phyloP scores from a whole-genome alignment of 2,797 vertebrate species.

The Chromis chromis region DNA sequence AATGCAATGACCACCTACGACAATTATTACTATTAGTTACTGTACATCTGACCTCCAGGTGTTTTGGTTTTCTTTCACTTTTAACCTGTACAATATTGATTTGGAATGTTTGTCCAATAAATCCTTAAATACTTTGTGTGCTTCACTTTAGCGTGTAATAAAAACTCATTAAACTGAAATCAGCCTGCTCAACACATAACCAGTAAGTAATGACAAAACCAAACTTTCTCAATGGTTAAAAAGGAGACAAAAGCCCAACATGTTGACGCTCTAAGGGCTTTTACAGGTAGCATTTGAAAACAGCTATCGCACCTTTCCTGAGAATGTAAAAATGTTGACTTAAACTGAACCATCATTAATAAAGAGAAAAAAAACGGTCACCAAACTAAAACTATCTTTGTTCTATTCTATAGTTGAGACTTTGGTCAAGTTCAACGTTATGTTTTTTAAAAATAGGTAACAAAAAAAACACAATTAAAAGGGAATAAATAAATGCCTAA shows the following conservation, averaged over 20 bases:
- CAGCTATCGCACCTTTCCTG: slow-evolving; percentile 63
- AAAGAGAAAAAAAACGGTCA: slow-evolving; percentile 8
- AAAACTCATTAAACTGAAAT: slow-evolving; percentile 32
- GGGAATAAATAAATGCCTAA: not conserved
- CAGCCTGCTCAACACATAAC: slow-evolving; percentile 36
- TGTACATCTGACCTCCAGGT: slow-evolving; percentile 38
- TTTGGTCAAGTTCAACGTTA: not conserved
- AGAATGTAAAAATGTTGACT: slow-evolving; percentile 56
- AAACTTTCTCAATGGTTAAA: slow-evolving; percentile 30
- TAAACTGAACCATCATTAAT: slow-evolving; percentile 14
- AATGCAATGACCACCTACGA: slow-evolving; percentile 73
- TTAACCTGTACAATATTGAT: slow-evolving; percentile 60
- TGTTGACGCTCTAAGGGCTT: slow-evolving; percentile 34
- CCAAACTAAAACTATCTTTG: slow-evolving; percentile 18
- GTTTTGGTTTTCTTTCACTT: slow-evolving; percentile 65
- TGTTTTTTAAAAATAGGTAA: not conserved
- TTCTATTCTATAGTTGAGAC: not conserved
- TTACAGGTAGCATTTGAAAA: slow-evolving; percentile 44
- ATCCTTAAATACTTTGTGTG: slow-evolving; percentile 64
- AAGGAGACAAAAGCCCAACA: slow-evolving; percentile 34
- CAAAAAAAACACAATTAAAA: not conserved
- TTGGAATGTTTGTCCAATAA: slow-evolving; percentile 76
- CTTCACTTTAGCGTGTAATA: slow-evolving; percentile 55
- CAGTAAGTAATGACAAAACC: slow-evolving; percentile 40
- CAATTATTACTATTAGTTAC: slow-evolving; percentile 68